Evolutionary conservation across 2,113 vertebrate species (phyloP).

Genomic region (Phasianus colchicus): DNA sequence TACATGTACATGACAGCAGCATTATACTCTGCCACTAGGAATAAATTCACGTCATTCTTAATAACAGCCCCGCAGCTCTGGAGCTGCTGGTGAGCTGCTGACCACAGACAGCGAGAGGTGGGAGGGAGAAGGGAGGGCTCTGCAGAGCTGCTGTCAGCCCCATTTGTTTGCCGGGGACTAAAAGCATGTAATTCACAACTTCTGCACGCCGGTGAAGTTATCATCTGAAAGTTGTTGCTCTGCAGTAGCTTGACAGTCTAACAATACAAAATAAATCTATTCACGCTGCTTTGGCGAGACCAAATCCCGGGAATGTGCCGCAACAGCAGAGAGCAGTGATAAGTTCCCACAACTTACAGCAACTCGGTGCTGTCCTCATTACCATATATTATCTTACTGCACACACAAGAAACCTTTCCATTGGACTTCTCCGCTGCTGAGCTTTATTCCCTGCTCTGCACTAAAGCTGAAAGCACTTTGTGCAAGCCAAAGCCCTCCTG

Average conservation of each 20-base stretch:
- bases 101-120: background rate
- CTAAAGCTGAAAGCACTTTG: background rate
- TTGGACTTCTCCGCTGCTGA: background rate
- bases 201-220: conserved; percentile 63
- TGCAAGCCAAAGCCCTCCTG: background rate
- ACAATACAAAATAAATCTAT: conserved; percentile 82
- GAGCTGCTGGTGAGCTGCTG: background rate
- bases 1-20: background rate
- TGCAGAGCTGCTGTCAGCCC: conserved; percentile 25
- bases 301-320: conserved; percentile 66
- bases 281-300: conserved; percentile 74
- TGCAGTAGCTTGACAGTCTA: conserved; percentile 76
- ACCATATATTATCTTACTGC: conserved; percentile 71
- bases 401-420: conserved; percentile 48
- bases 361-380: conserved; percentile 53
- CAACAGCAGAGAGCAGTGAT: conserved; percentile 71
- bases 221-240: conserved; percentile 76
- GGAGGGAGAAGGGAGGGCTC: background rate
- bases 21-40: background rate
- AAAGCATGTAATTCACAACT: conserved; percentile 75
- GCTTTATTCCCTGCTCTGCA: conserved; percentile 18
- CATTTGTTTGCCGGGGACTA: background rate
- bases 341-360: conserved; percentile 73
- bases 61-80: background rate
- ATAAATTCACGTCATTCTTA: conserved; percentile 28